phyloP scores from a whole-genome alignment of 2,797 vertebrate species.

The Perodicticus potto region DNA sequence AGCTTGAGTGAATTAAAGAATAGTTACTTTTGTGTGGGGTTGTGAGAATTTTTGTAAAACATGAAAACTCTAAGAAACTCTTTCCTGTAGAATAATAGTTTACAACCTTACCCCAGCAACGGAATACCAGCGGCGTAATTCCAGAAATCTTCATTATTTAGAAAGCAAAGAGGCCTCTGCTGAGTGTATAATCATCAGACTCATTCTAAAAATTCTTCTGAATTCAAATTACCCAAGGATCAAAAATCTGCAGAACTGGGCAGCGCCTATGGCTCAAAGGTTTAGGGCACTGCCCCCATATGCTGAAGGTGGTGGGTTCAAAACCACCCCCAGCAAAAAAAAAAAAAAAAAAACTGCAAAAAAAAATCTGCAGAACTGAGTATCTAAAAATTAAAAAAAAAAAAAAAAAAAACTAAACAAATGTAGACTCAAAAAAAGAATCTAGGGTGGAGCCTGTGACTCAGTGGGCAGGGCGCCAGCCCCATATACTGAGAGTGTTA shows the following conservation, averaged over 20 bases:
- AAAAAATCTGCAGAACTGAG: no score
- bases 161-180: background rate
- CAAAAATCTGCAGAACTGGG: background rate
- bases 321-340: no score
- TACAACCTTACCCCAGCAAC: background rate
- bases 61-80: background rate
- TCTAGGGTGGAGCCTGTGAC: no score
- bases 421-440: background rate
- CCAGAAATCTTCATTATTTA: background rate
- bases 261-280: no score
- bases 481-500: no score
- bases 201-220: background rate
- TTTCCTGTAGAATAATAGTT: background rate
- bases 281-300: no score
- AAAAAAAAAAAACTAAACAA: no score
- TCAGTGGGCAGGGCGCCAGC: no score
- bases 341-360: no score
- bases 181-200: background rate
- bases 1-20: background rate
- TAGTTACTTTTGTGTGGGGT: background rate
- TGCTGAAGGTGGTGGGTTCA: no score
- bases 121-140: background rate
- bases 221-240: background rate
- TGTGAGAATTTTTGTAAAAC: background rate
- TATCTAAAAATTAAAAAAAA: background rate